Base-by-base conservation (phyloP, 2,797 vertebrate species). In the Hydrolagus colliei region DNA sequence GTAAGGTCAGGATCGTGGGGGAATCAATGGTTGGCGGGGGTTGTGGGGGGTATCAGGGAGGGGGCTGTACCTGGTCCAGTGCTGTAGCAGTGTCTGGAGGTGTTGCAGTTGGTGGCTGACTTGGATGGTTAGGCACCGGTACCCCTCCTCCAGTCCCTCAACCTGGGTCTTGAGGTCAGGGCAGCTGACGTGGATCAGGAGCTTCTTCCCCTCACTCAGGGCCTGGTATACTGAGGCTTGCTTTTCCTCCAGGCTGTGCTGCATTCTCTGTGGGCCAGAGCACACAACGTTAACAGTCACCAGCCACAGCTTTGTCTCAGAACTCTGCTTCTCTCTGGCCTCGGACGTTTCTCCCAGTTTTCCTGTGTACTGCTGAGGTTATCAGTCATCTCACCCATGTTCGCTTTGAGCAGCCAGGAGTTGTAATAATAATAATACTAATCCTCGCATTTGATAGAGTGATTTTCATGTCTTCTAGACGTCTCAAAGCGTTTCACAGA, bases 161-260 rank as follows among this genome's bases (percentile, higher is more conserved):
- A 90, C 89, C 87, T 94, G 91, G 84, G 72, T 88, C 7, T 90
- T 92, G 75, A 96, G 91, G 87, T 91, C 93, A 4, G 87, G 87
- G 86, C 92, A 94, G 88, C 72, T 90, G 88, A 94, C 89, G 4
- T 91, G 90, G 1, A 63, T 88, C 72, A 68, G 80, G 89, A 97
- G 89, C 86, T 90, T 89, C 67, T 89, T 92, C 35, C 96, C 95
- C 73, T 92, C 91, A 88, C 94, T 94, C 89, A 96, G 89, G 86
- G 92, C 90, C 88, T 92, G 91, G 86, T 91, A 88, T 20, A 96
- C 91, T 32, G 88, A 90, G 0, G 90, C 91, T 72, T 92, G 89
- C 76, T 93, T 96, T 85, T 87, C 91, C 85, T 94, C 90, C 88
- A 96, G 88, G 67, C 79, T 89, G 0, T 41, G 88, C 86, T 89